Percentiles rank a stretch among this genome's conserved stretches.
These are phyloP conservation scores for Axis porcinus DNA, from an alignment of 2,113 vertebrate genomes.

Conservation along the genomic window DNA sequence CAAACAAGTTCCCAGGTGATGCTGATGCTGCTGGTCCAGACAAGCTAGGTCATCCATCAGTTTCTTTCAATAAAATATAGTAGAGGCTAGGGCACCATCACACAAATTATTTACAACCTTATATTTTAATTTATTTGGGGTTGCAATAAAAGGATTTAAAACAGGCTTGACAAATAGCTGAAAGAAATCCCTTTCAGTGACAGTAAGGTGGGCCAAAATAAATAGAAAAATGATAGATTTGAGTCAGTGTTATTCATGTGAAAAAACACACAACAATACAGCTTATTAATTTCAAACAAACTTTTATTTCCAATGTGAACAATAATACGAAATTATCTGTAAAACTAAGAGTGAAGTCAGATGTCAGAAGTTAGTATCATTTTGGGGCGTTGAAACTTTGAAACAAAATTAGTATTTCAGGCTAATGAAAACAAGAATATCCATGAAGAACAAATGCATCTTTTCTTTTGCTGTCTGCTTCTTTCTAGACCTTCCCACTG, in stretches of 20 bases:
- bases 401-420: neutral
- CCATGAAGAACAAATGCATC: neutral
- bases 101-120: neutral
- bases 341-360: neutral
- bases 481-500: neutral
- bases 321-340: neutral
- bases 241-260: neutral
- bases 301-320: constrained; percentile 30
- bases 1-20: neutral
- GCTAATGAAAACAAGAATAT: neutral
- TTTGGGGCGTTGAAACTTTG: neutral
- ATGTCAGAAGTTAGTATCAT: neutral
- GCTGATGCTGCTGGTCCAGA: neutral
- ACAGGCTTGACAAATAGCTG: neutral
- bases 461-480: neutral
- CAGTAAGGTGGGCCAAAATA: neutral
- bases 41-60: neutral
- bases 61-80: neutral
- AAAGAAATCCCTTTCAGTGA: neutral
- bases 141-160: neutral
- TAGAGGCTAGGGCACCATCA: neutral
- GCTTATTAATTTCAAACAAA: neutral
- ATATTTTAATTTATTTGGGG: neutral
- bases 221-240: neutral
- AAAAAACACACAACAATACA: neutral